Evolutionary conservation across 2,888 invertebrate species (phyloP), one percentile per base, ranked within the genome.

Genomic region (Trachelus iudaicus): DNA sequence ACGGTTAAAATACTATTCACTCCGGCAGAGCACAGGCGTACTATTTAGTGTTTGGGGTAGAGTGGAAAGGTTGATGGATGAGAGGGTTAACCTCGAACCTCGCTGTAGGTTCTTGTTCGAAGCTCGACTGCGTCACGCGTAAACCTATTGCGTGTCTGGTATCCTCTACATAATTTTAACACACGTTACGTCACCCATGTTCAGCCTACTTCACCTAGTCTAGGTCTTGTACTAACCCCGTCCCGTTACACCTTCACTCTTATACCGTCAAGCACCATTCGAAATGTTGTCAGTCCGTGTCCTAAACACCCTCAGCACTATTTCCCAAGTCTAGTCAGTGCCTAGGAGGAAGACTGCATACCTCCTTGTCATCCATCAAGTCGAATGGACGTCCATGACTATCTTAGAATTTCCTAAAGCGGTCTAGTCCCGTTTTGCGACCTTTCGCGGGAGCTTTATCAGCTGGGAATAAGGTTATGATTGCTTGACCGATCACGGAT

Each of bases 1-100:
- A 56, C 23, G 2, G 56, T 9, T 56, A 6, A 23, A 56, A 56
- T 56, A 2, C 6, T 23, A 9, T 23, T 56, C 56, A 1, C 56
- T 9, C 9, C 23, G 9, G 9, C 23, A 56, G 56, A 56, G 56
- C 71, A 34, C 4, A 3, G 6, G 15, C 71, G 12, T 71, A 15
- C 71, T 31, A 71, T 31, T 71, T 71, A 71, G 71, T 71, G 13
- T 34, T 34, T 31, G 34, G 31, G 23, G 33, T 23, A 56, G 23
- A 23, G 56, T 56, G 34, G 71, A 71, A 71, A 34, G 31, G 71
- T 71, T 71, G 71, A 71, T 71, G 31, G 71, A 71, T 71, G 71
- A 34, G 33, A 15, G 15, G 71, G 71, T 31, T 71, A 71, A 71
- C 71, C 71, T 71, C 71, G 71, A 71, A 12, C 71, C 71, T 71